Percentiles rank a stretch among this genome's conserved stretches.
Evolutionary conservation across 2,113 vertebrate genomes (phyloP).

Genomic region (Zapus hudsonius): DNA sequence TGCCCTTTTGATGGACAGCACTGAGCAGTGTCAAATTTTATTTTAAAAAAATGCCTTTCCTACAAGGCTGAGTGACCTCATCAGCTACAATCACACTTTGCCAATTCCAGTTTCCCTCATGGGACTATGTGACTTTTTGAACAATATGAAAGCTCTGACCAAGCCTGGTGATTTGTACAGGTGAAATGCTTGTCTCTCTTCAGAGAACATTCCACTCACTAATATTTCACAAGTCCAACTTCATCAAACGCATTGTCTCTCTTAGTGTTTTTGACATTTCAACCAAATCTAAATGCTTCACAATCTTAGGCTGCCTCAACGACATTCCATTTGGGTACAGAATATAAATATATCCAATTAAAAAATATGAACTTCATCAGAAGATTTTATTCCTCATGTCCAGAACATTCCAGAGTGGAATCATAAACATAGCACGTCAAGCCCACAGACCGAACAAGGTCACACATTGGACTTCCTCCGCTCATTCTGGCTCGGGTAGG

Average conservation of each 20-base stretch:
- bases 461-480: fast-evolving
- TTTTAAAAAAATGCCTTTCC: not conserved
- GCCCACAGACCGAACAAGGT: not conserved
- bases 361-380: slow-evolving; percentile 29
- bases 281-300: slow-evolving; percentile 23
- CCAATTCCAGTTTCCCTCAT: no score
- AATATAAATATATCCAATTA: slow-evolving; percentile 3
- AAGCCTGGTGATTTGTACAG: not conserved
- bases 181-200: not conserved
- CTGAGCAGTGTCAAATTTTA: not conserved
- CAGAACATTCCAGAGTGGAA: not conserved
- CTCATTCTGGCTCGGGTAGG: fast-evolving
- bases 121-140: not conserved
- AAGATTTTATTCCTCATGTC: not conserved
- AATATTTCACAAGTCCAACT: not conserved
- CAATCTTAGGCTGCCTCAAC: not conserved
- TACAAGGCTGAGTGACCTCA: not conserved
- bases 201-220: not conserved
- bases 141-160: not conserved
- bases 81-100: not conserved
- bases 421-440: fast-evolving
- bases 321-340: slow-evolving; percentile 25
- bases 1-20: no score
- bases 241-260: not conserved
- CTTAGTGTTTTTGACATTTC: not conserved